A percentile compares a stretch with the other conserved stretches of the same genome.
phyloP scores from a whole-genome alignment of 2,797 vertebrate species.

The Etheostoma nigrum region DNA sequence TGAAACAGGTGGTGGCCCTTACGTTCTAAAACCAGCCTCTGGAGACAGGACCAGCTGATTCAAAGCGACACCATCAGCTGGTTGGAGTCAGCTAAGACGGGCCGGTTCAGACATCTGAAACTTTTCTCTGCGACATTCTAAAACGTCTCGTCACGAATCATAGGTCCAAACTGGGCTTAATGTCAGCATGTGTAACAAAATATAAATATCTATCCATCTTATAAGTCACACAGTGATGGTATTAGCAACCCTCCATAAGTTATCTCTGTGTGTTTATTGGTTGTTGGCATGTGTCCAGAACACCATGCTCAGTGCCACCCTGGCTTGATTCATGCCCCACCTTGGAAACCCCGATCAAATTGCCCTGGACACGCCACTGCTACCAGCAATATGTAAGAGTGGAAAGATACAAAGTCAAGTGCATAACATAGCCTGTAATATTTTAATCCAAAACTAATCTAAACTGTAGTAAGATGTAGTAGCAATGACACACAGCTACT shows the following conservation, averaged over 20 bases:
- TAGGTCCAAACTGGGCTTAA: too few species aligned
- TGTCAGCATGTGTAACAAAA: too few species aligned
- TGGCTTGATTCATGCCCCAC: constrained; percentile 6
- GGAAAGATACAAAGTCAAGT: constrained; percentile 26
- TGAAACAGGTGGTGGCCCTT: too few species aligned
- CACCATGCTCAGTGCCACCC: constrained; percentile 14
- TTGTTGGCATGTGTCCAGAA: constrained; percentile 14
- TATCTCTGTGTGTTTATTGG: constrained; percentile 15
- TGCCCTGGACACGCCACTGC: not conserved
- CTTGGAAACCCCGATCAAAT: constrained; percentile 6
- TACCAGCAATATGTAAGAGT: not conserved
- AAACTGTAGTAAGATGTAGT: not conserved
- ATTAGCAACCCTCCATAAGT: not conserved
- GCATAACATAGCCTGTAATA: not conserved
- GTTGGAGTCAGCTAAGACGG: too few species aligned
- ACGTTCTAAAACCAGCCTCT: too few species aligned
- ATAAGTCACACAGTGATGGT: not conserved
- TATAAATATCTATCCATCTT: not conserved
- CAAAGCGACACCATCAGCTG: too few species aligned
- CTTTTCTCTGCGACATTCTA: too few species aligned
- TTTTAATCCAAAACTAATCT: not conserved
- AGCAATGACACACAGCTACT: not conserved
- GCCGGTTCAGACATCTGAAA: too few species aligned
- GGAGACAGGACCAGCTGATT: too few species aligned
- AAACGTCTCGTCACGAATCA: too few species aligned